Percentiles rank a stretch among this genome's conserved stretches.
Conservation (phyloP, 2,797 vertebrate genomes). For the Nannoperca australis region DNA sequence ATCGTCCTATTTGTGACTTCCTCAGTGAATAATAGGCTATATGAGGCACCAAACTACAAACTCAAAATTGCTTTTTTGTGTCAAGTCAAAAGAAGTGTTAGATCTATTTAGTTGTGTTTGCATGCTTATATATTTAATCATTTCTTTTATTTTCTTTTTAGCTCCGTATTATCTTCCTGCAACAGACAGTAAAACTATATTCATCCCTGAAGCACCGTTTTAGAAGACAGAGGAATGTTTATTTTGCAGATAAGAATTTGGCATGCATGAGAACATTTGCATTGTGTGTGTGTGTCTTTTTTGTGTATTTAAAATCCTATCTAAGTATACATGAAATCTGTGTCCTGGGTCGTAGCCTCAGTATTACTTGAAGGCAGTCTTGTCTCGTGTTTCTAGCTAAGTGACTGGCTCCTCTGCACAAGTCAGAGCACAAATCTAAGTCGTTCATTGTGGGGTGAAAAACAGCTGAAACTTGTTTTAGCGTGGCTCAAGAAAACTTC, state of each 20-base stretch:
- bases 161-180: conserved; percentile 1
- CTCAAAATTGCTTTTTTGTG: not conserved
- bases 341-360: not conserved
- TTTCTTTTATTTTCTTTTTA: conserved; percentile 5
- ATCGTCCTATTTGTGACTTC: not conserved
- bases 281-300: not conserved
- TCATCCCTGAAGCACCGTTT: conserved; percentile 10
- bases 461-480: conserved; percentile 3
- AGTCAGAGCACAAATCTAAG: conserved; percentile 15
- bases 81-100: not conserved
- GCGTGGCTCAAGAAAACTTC: not conserved
- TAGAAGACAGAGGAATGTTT: conserved; percentile 27
- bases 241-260: conserved; percentile 19
- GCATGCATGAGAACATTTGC: conserved; percentile 19
- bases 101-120: not conserved
- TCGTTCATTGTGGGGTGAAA: not conserved
- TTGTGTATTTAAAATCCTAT: conserved; percentile 24
- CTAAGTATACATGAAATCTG: conserved; percentile 16
- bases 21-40: not conserved
- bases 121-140: not conserved
- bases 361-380: not conserved
- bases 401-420: not conserved
- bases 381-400: not conserved
- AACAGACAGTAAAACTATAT: conserved; percentile 1
- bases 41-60: not conserved